These are phyloP conservation scores for Nothobranchius furzeri DNA, from an alignment of 2,113 vertebrate genomes.

Conservation along the genomic window DNA sequence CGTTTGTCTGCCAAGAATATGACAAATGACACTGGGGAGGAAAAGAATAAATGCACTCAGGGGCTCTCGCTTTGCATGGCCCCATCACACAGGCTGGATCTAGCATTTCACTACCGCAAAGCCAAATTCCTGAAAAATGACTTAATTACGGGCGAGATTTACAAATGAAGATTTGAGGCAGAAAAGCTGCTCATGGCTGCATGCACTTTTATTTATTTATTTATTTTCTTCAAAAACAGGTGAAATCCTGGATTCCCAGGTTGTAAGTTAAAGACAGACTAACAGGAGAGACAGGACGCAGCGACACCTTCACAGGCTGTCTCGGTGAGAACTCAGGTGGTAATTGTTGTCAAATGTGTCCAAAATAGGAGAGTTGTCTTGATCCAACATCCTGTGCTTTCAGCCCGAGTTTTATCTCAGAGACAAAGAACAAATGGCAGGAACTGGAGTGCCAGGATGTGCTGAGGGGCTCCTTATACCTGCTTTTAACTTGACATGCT, in stretches of 20 bases:
- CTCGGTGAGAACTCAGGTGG: constrained; percentile 24
- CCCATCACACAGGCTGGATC: constrained; percentile 41
- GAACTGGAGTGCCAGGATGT: constrained; percentile 65
- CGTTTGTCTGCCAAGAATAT: constrained; percentile 61
- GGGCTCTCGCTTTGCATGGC: constrained; percentile 33
- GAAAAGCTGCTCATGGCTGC: constrained; percentile 44
- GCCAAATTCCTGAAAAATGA: constrained; percentile 71
- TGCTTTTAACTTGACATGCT: constrained; percentile 71
- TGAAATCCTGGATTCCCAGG: constrained; percentile 21
- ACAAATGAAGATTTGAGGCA: constrained; percentile 61
- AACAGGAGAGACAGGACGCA: constrained; percentile 9
- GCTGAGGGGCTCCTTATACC: constrained; percentile 69
- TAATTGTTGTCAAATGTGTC: constrained; percentile 67
- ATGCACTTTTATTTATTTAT: too few species aligned
- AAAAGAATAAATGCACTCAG: constrained; percentile 44
- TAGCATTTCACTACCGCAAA: constrained; percentile 39
- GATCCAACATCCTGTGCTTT: constrained; percentile 72
- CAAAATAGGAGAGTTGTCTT: constrained; percentile 52
- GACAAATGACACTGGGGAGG: constrained; percentile 50
- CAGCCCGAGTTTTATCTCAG: constrained; percentile 51
- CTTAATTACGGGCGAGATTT: constrained; percentile 74
- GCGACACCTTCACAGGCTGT: constrained; percentile 29
- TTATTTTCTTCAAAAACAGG: constrained; percentile 43
- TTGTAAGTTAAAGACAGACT: not conserved
- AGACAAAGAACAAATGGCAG: constrained; percentile 72